Conservation (phyloP, 2,113 vertebrate species). For the Myrmecobius fasciatus region DNA sequence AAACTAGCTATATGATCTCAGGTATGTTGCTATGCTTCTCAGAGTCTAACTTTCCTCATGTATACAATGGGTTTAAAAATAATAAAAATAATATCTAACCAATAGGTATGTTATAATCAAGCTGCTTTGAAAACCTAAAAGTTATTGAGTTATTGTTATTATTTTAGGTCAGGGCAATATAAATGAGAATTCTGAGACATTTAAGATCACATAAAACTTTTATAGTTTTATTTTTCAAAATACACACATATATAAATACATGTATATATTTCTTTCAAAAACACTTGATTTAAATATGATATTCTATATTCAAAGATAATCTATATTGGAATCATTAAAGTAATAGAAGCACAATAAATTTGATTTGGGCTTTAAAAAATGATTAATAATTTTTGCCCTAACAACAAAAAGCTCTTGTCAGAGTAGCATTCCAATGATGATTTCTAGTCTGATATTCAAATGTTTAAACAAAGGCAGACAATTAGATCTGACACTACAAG, state of each 20-base stretch:
- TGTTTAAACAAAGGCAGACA: neutral
- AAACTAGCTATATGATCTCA: neutral
- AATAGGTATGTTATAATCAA: neutral
- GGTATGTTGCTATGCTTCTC: neutral
- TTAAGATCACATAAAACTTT: neutral
- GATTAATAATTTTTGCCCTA: neutral
- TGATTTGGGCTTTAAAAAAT: neutral
- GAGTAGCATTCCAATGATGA: neutral
- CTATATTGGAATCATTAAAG: neutral
- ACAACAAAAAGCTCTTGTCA: neutral
- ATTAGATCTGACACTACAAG: neutral
- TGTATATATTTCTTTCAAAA: neutral
- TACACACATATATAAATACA: neutral
- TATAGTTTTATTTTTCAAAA: neutral
- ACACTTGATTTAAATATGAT: neutral
- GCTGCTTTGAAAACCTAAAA: neutral
- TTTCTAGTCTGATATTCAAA: neutral
- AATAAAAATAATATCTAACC: neutral
- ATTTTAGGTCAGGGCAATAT: neutral
- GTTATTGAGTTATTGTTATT: neutral
- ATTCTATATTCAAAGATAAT: neutral
- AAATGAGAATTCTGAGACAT: neutral
- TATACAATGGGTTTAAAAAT: neutral
- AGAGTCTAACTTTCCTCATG: neutral
- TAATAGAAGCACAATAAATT: neutral